A percentile compares a stretch with the other conserved stretches of the same genome.
Evolutionary conservation across 2,113 vertebrate genomes (phyloP).

Genomic region (Cavia aperea): DNA sequence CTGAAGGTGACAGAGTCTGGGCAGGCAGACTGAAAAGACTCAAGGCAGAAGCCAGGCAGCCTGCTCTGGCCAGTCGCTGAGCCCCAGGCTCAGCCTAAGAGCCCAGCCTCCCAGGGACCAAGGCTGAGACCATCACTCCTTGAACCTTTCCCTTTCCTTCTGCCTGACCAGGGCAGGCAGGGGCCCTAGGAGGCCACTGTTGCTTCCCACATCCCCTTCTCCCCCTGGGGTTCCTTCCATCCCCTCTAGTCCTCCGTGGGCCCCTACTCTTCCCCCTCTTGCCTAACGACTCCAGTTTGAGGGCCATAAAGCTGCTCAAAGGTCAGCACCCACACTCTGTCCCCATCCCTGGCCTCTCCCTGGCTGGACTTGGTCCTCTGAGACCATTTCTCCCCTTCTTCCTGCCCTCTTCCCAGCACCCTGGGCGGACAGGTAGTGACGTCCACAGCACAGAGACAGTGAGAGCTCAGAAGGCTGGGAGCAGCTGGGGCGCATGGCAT

Average conservation of each 20-base stretch:
- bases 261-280: background rate
- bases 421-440: slow-evolving; percentile 2
- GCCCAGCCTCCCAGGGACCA: background rate
- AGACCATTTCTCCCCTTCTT: slow-evolving; percentile 33
- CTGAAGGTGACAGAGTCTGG: background rate
- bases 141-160: background rate
- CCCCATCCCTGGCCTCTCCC: slow-evolving; percentile 28
- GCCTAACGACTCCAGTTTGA: background rate
- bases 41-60: background rate
- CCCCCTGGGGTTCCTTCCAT: background rate
- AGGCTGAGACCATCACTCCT: background rate
- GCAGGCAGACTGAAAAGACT: background rate
- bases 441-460: background rate
- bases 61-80: background rate
- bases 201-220: background rate
- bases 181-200: background rate
- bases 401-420: background rate
- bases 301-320: slow-evolving; percentile 62
- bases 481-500: background rate
- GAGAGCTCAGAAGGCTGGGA: background rate
- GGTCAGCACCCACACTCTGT: background rate
- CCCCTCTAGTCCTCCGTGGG: background rate
- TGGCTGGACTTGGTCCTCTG: slow-evolving; percentile 60
- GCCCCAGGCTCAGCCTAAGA: background rate
- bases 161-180: background rate